These are phyloP conservation scores for Drosophila insularis DNA, from an alignment of 1,140 invertebrate genomes.

Conservation along the genomic window DNA sequence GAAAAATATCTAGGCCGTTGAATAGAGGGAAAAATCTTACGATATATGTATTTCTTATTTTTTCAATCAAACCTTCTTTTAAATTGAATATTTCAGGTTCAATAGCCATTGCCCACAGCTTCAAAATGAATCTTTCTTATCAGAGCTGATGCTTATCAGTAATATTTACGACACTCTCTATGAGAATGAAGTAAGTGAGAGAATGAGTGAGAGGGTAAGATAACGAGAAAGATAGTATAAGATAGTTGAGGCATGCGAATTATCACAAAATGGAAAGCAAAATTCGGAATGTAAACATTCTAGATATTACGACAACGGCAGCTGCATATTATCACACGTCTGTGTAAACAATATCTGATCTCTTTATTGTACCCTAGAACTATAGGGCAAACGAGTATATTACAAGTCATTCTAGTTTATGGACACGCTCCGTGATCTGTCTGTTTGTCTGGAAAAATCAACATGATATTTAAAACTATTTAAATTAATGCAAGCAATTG, in stretches of 20 bases:
- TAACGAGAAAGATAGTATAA: background rate
- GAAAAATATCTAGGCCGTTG: too few relatives aligned
- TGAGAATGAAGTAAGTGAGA: background rate
- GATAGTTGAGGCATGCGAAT: background rate
- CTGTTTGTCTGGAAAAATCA: background rate
- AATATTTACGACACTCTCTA: too few relatives aligned
- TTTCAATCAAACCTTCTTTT: too few relatives aligned
- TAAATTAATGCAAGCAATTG: too few relatives aligned
- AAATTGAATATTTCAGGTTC: too few relatives aligned
- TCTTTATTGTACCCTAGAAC: slow-evolving; percentile 1
- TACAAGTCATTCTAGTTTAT: background rate
- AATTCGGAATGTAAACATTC: slow-evolving; percentile 2
- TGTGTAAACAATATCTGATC: slow-evolving; percentile 2
- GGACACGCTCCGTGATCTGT: background rate
- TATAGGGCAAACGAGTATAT: background rate
- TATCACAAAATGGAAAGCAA: background rate
- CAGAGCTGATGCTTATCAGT: background rate
- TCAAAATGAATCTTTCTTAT: background rate
- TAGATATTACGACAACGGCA: background rate
- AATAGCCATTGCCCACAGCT: background rate
- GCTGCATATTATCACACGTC: slow-evolving; percentile 6
- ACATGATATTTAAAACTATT: too few relatives aligned
- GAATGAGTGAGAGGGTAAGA: background rate
- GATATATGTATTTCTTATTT: too few relatives aligned
- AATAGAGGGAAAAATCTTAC: too few relatives aligned